These are phyloP conservation scores for Isaurus tuberculatus DNA, from an alignment of 92 coral and sea anemone species.

Conservation along the genomic window DNA sequence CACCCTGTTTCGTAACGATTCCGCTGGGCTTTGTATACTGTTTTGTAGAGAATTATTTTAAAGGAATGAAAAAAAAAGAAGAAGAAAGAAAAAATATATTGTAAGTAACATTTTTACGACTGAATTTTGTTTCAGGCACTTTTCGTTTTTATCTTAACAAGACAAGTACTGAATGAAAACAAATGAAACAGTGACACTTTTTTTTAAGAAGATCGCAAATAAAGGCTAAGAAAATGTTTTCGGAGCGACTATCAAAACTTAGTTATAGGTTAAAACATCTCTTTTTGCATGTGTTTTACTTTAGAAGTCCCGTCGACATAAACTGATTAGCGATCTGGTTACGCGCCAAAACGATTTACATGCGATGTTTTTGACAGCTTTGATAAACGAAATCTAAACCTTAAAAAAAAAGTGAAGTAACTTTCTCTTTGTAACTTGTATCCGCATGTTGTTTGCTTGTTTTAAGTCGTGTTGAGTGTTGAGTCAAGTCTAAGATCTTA, in stretches of 20 bases:
- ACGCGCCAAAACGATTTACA: constrained; percentile 10
- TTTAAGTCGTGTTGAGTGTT: neutral
- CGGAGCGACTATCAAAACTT: neutral
- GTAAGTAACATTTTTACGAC: no score
- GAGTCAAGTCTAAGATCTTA: neutral
- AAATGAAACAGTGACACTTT: no score
- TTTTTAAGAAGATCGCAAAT: neutral
- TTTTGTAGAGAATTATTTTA: no score
- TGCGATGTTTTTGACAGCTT: neutral
- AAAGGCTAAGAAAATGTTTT: neutral
- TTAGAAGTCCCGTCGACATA: neutral
- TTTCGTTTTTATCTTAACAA: no score
- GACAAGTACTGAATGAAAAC: no score
- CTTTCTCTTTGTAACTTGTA: neutral
- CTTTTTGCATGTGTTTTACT: neutral
- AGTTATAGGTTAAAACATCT: neutral
- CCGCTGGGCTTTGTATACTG: no score
- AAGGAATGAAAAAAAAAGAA: neutral
- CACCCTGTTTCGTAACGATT: no score
- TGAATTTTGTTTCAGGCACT: no score
- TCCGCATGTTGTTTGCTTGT: neutral
- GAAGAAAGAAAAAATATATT: no score
- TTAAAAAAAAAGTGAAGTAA: neutral
- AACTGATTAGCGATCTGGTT: constrained; percentile 28
- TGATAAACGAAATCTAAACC: neutral